Evolutionary conservation across 92 coral and sea anemone genomes (phyloP).

Genomic region (Zoanthus sociatus): DNA sequence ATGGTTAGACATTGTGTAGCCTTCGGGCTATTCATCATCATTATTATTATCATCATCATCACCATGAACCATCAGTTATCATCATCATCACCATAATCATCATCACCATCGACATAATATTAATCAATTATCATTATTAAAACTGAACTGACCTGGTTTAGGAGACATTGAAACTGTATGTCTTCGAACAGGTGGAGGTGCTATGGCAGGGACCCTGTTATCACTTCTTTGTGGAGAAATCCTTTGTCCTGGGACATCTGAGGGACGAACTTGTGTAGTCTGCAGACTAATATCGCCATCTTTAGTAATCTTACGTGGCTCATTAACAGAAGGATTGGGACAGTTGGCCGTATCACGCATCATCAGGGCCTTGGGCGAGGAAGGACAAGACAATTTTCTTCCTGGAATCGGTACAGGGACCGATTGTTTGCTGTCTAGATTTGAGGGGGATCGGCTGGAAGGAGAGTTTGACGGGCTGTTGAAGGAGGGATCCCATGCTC

Average conservation of each 20-base stretch:
- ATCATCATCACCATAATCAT: background rate
- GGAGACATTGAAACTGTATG: constrained; percentile 23
- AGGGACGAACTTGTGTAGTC: constrained; percentile 25
- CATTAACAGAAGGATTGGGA: constrained; percentile 13
- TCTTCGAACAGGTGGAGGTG: constrained; percentile 27
- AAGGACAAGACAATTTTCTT: constrained; percentile 28
- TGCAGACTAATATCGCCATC: constrained; percentile 6
- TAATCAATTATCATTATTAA: background rate
- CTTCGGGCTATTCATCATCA: no score
- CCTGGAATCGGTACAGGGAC: constrained; percentile 32
- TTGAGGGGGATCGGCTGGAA: constrained; percentile 65
- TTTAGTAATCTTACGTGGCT: constrained; percentile 15
- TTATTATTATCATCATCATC: background rate
- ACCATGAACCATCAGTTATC: background rate
- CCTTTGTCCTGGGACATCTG: constrained; percentile 12
- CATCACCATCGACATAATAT: background rate
- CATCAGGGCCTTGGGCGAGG: constrained; percentile 15
- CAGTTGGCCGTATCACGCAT: constrained; percentile 13
- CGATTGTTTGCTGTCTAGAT: constrained; percentile 54
- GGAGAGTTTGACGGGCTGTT: constrained; percentile 67
- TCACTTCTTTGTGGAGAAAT: constrained; percentile 13
- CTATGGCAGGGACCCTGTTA: constrained; percentile 7
- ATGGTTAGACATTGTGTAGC: no score
- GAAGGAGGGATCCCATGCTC: constrained; percentile 53
- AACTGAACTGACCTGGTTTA: constrained; percentile 26